phyloP scores from a whole-genome alignment of 2,113 vertebrate species.

The Uria aalge region DNA sequence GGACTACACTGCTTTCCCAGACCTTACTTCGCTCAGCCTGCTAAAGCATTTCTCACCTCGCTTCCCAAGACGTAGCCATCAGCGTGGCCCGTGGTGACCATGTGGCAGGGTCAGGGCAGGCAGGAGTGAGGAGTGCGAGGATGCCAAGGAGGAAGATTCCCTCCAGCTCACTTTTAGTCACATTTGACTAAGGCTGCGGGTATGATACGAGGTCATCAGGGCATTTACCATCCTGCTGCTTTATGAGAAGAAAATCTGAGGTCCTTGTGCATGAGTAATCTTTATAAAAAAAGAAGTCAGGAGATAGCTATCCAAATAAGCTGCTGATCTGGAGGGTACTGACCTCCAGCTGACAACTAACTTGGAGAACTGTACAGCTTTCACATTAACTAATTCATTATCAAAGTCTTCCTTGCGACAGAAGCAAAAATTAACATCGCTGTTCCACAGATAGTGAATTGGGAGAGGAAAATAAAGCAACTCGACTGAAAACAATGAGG shows the following conservation, averaged over 20 bases:
- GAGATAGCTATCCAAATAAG: not conserved
- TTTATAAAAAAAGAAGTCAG: not conserved
- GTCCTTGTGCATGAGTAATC: not conserved
- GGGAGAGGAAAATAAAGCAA: not conserved
- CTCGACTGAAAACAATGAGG: not conserved
- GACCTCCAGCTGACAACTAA: not conserved
- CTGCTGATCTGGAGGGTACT: not conserved
- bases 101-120: not conserved
- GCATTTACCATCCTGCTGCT: not conserved
- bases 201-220: not conserved
- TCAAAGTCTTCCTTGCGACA: not conserved
- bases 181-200: not conserved
- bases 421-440: not conserved
- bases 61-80: not conserved
- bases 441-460: not conserved
- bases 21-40: not conserved
- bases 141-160: not conserved
- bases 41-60: not conserved
- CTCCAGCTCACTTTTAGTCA: not conserved
- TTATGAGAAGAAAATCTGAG: not conserved
- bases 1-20: not conserved
- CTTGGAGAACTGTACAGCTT: not conserved
- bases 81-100: accelerated
- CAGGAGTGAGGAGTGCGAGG: not conserved
- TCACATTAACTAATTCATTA: not conserved